Evolutionary conservation across 2,888 invertebrate genomes (phyloP).

Genomic region (Hipparchia sbordonii): DNA sequence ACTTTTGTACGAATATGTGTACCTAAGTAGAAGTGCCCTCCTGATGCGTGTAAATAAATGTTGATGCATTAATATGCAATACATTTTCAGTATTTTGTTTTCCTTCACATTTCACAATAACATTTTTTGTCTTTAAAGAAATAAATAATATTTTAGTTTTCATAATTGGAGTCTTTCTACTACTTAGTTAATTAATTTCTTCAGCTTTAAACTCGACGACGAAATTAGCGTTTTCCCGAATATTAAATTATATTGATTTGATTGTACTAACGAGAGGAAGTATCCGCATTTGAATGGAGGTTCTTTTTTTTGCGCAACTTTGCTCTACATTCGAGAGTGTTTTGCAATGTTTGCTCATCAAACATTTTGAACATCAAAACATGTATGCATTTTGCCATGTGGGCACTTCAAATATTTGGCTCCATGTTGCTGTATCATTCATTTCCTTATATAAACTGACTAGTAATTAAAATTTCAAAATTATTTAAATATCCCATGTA

Average conservation of each 20-base stretch:
- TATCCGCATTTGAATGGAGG: conserved; percentile 26
- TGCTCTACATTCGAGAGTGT: conserved; percentile 28
- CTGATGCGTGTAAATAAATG: too few relatives aligned
- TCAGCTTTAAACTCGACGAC: background rate
- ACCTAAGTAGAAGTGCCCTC: too few relatives aligned
- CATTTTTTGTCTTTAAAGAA: background rate
- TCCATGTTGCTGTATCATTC: background rate
- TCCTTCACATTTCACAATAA: too few relatives aligned
- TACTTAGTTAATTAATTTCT: background rate
- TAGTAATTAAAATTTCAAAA: too few relatives aligned
- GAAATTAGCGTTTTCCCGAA: background rate
- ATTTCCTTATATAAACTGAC: background rate
- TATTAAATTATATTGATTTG: background rate
- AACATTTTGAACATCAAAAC: conserved; percentile 32
- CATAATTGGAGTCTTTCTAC: too few relatives aligned
- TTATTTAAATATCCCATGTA: too few relatives aligned
- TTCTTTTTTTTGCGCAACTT: conserved; percentile 30
- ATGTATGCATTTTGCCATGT: background rate
- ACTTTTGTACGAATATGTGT: too few relatives aligned
- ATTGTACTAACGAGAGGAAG: background rate
- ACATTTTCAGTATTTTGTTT: too few relatives aligned
- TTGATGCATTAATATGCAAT: too few relatives aligned
- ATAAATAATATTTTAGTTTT: too few relatives aligned
- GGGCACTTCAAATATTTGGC: background rate
- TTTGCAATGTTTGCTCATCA: conserved; percentile 33